A percentile compares a stretch with the other conserved stretches of the same genome.
Evolutionary conservation across 35 echinoderm and acorn worm genomes (phyloP).

Genomic region (Acanthaster planci): DNA sequence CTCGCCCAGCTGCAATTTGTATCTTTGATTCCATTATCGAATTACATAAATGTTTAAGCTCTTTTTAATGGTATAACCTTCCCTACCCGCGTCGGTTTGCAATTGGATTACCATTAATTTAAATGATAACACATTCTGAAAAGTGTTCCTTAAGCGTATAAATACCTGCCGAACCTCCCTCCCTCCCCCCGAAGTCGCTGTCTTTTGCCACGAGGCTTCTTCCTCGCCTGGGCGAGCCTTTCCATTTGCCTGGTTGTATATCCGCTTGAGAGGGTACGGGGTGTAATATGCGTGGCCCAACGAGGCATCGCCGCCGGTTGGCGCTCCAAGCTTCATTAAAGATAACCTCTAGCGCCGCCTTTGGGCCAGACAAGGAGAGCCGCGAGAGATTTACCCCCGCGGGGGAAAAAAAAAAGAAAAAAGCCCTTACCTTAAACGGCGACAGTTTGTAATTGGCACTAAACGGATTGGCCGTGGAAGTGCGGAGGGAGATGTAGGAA

Average conservation of each 20-base stretch:
- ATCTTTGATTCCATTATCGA: conserved; percentile 28
- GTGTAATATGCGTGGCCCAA: not conserved
- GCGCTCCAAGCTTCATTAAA: conserved; percentile 28
- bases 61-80: conserved; percentile 27
- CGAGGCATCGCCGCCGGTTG: conserved; percentile 21
- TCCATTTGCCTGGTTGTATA: not conserved
- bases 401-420: not conserved
- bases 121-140: conserved; percentile 32
- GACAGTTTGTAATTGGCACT: conserved; percentile 28
- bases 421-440: conserved; percentile 6
- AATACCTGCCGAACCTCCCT: not conserved
- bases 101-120: conserved; percentile 30
- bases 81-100: not conserved
- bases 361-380: conserved; percentile 10
- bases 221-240: no score
- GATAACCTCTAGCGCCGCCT: conserved; percentile 19
- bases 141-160: conserved; percentile 17
- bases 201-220: not conserved
- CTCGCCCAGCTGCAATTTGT: conserved; percentile 16
- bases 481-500: not conserved
- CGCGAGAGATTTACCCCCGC: conserved; percentile 17
- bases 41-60: conserved; percentile 30
- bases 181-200: conserved; percentile 1
- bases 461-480: not conserved
- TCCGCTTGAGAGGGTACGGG: not conserved